Conservation (phyloP, 2,797 vertebrate species). For the Eospalax fontanierii region DNA sequence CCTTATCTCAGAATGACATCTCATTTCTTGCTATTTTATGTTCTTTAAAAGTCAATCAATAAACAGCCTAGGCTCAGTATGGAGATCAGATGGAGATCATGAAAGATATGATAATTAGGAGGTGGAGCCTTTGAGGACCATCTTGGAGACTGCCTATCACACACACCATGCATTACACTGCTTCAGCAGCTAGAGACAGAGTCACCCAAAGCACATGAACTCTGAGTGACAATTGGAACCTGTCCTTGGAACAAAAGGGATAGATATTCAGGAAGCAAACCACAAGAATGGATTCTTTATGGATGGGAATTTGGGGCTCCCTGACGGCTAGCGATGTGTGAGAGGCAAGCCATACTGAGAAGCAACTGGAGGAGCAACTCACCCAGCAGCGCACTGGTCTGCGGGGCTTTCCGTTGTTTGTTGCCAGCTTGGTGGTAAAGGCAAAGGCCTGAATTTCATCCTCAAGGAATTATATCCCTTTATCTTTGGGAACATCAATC, state of each 20-base stretch:
- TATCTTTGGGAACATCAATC: neutral
- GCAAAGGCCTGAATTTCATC: neutral
- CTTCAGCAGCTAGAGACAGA: neutral
- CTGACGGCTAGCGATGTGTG: neutral
- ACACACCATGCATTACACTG: neutral
- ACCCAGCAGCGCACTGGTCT: neutral
- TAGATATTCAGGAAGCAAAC: neutral
- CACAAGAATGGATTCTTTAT: neutral
- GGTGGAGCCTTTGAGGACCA: neutral
- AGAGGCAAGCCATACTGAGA: neutral
- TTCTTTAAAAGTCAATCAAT: neutral
- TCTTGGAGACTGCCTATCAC: neutral
- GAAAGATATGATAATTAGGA: neutral
- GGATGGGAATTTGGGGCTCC: neutral
- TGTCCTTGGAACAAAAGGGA: neutral
- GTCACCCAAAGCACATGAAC: neutral
- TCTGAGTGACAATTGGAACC: neutral
- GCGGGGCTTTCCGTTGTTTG: neutral
- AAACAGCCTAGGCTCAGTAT: neutral
- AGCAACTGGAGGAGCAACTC: neutral
- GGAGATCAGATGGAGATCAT: neutral
- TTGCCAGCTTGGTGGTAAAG: neutral
- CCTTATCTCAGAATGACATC: neutral
- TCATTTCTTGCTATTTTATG: neutral
- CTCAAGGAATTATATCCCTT: neutral